A percentile compares a stretch with the other conserved stretches of the same genome.
Conservation (phyloP, 2,113 vertebrate species). For the Nycticebus coucang region DNA sequence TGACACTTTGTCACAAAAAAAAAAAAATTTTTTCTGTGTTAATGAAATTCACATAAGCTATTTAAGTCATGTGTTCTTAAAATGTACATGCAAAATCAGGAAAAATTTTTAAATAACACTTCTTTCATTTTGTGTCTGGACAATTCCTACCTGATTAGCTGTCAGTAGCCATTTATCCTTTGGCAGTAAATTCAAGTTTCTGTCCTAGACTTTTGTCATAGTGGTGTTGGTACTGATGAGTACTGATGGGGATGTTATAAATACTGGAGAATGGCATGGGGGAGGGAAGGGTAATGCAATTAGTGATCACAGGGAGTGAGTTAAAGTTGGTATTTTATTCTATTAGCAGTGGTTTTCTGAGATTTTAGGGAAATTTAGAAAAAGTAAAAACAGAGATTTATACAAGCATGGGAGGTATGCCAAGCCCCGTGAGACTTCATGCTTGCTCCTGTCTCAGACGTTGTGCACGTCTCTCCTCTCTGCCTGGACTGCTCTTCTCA, state of each 20-base stretch:
- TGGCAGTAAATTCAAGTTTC: background rate
- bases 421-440: background rate
- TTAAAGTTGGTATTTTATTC: background rate
- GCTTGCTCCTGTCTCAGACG: background rate
- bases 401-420: background rate
- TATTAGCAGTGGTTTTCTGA: background rate
- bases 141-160: conserved; percentile 39
- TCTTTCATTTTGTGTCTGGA: conserved; percentile 47
- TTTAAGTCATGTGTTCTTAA: conserved; percentile 31
- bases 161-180: background rate
- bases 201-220: background rate
- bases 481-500: rapidly evolving
- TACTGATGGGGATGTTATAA: too few relatives aligned
- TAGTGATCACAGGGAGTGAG: background rate
- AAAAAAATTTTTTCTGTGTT: background rate
- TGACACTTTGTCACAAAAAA: background rate
- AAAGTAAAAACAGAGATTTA: background rate
- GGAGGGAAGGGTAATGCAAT: background rate
- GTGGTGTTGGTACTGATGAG: background rate
- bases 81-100: background rate
- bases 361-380: background rate
- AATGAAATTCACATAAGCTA: background rate
- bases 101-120: conserved; percentile 44
- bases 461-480: background rate
- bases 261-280: background rate